Percentiles rank a stretch among this genome's conserved stretches.
These are phyloP conservation scores for Melanophora roralis DNA, from an alignment of 2,888 invertebrate species.

Conservation along the genomic window DNA sequence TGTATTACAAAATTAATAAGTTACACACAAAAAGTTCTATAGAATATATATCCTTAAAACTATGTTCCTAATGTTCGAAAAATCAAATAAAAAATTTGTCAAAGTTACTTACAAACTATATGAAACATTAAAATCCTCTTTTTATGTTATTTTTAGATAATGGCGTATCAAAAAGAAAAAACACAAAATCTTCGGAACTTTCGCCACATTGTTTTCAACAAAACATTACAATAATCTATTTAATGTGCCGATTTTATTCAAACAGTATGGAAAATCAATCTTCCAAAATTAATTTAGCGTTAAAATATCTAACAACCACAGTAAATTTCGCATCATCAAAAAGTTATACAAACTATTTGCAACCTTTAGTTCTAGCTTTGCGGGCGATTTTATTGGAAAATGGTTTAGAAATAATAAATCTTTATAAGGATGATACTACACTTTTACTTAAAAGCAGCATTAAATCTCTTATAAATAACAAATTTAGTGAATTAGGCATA, in stretches of 20 bases:
- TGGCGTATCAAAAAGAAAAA: constrained; percentile 29
- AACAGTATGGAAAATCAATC: constrained; percentile 54
- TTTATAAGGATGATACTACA: constrained; percentile 67
- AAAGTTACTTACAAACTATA: too few species aligned
- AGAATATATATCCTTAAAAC: too few species aligned
- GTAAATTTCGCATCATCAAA: constrained; percentile 51
- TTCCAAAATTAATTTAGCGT: constrained; percentile 53
- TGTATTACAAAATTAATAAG: too few species aligned
- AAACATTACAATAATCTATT: constrained; percentile 79
- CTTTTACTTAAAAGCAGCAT: constrained; percentile 70
- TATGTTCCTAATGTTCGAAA: too few species aligned
- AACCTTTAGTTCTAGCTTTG: constrained; percentile 68
- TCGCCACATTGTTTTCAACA: constrained; percentile 78
- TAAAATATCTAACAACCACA: constrained; percentile 62
- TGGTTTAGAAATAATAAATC: constrained; percentile 64
- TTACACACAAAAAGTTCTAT: too few species aligned
- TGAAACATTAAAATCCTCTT: background rate
- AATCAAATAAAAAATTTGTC: too few species aligned
- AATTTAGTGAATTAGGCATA: constrained; percentile 67
- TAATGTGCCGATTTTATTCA: constrained; percentile 77
- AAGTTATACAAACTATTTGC: constrained; percentile 64
- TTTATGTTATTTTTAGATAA: constrained; percentile 29
- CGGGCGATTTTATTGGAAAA: constrained; percentile 68
- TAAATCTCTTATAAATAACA: constrained; percentile 67
- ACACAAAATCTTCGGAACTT: constrained; percentile 68